These are phyloP conservation scores for Cygnus atratus DNA, from an alignment of 2,113 vertebrate genomes.

Conservation along the genomic window DNA sequence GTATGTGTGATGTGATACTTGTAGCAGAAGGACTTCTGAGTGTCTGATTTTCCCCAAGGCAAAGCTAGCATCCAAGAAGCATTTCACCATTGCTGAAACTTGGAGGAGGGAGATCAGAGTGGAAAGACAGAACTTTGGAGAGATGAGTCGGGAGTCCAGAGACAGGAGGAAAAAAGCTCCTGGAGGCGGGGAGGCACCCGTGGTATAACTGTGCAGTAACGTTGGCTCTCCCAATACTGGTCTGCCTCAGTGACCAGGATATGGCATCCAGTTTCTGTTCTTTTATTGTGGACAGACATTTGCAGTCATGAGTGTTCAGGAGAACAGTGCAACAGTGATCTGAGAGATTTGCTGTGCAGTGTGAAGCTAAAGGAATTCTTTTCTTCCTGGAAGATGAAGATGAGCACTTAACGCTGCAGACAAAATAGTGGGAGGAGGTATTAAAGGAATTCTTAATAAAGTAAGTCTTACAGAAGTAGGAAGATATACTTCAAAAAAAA, in stretches of 20 bases:
- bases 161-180: not conserved
- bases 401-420: not conserved
- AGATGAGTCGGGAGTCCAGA: not conserved
- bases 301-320: not conserved
- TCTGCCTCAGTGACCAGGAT: not conserved
- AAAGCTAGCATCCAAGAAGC: not conserved
- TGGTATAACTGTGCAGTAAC: not conserved
- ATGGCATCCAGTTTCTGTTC: not conserved
- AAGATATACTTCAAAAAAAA: not conserved
- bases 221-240: not conserved
- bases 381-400: not conserved
- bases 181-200: not conserved
- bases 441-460: conserved; percentile 18
- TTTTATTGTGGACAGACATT: not conserved
- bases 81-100: not conserved
- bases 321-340: not conserved
- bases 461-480: conserved; percentile 1
- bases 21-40: not conserved
- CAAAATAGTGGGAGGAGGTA: not conserved
- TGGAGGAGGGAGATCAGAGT: not conserved
- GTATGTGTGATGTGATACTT: not conserved
- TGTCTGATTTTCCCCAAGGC: not conserved
- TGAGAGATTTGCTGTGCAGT: not conserved
- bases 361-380: not conserved
- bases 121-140: not conserved